A percentile compares a stretch with the other conserved stretches of the same genome.
These are phyloP conservation scores for Mormyrops attenuatus DNA, from an alignment of 2,797 vertebrate genomes.

Conservation along the genomic window DNA sequence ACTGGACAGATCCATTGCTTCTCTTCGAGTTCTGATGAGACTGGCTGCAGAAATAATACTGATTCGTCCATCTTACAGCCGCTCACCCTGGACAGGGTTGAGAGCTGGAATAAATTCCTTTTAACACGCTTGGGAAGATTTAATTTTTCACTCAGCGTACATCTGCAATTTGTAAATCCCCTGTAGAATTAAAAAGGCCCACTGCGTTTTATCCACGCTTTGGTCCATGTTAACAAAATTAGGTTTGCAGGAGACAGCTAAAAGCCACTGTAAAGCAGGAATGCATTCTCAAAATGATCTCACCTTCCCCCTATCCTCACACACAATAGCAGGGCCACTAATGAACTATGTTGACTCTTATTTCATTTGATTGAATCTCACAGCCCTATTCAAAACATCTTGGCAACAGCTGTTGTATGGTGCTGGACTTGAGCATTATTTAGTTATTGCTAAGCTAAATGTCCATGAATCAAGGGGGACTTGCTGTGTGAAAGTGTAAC, in stretches of 20 bases:
- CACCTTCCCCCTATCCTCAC: background rate
- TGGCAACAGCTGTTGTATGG: slow-evolving; percentile 10
- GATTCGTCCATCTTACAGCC: background rate
- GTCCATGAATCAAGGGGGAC: background rate
- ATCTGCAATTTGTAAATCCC: background rate
- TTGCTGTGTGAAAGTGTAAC: background rate
- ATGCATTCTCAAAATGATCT: background rate
- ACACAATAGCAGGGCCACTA: background rate
- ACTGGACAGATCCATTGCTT: background rate
- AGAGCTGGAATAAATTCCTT: background rate
- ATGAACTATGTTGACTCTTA: slow-evolving; percentile 15
- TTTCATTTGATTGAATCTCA: slow-evolving; percentile 12
- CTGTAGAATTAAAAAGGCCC: background rate
- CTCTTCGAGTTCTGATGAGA: background rate
- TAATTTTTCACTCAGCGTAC: background rate
- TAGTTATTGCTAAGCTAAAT: background rate
- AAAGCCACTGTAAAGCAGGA: background rate
- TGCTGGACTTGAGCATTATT: background rate
- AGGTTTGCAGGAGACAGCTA: background rate
- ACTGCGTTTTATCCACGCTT: background rate
- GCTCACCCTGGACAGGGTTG: background rate
- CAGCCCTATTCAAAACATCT: slow-evolving; percentile 24
- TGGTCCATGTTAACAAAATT: background rate
- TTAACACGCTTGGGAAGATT: background rate
- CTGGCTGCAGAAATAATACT: background rate